Base-by-base conservation (phyloP, 2,888 invertebrate genomes). In the Danaus chrysippus region DNA sequence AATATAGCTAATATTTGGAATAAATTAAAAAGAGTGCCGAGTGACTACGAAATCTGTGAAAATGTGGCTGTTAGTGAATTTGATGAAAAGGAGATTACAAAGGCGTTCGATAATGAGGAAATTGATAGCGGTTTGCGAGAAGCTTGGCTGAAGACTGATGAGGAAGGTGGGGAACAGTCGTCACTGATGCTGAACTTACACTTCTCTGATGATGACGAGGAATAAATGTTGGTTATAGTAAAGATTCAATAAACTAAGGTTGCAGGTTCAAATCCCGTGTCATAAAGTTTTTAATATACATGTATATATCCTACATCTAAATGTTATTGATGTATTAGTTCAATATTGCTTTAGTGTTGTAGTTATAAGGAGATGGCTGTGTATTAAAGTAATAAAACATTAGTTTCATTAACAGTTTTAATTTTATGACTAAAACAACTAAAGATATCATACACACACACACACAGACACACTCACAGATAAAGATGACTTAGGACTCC, bases 401-500 rank as follows among this genome's bases (percentile, higher is more conserved):
- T n/a, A 54, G 65, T 73, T 74, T 75, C 70, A 72, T 76, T 81
- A 83, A 84, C 83, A 81, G 81, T 79, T 84, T 87, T 83, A 88
- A 86, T 83, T 87, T 82, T 78, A 84, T 87, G 84, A 76, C 80
- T 86, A 85, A 74, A 74, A 78, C 82, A 81, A 84, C 82, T 79
- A 81, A 76, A 78, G 72, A 72, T 71, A 72, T 68, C 76, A 70
- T 70, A 64, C 75, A 70, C 69, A 70, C 74, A 72, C 70, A 68
- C 72, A 66, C 72, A 73, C 73, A 64, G 61, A 67, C 73, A 74
- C 73, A 65, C 58, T 59, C 58, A 76, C 75, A 76, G 73, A 76
- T 75, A 76, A 76, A 73, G 76, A 77, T 73, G 78, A 79, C 76
- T 72, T 74, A 77, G 70, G 73, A 34, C 5, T 15, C 69, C 73